Base-by-base conservation (phyloP, 92 coral and sea anemone genomes). In the Muricea muricata region DNA sequence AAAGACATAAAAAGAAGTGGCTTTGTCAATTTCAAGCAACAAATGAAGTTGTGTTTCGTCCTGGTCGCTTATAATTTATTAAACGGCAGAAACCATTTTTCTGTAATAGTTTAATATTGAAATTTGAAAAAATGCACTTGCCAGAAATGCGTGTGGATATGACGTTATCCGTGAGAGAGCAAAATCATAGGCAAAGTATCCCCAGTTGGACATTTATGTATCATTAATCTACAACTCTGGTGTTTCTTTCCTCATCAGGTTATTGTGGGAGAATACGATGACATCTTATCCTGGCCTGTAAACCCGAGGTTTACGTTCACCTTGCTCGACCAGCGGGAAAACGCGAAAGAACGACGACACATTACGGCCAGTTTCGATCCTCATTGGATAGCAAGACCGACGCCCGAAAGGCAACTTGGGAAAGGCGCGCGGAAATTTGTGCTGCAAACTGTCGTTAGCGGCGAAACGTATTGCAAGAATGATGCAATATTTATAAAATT, bases 361-460 rank as follows among this genome's bases (percentile, higher is more conserved):
- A 83, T 97, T 54, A 75, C 90, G 29, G 99, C 98, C 10, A 90
- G 92, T 20, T 97, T 97, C 61, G 98, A 97, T 74, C 99, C 99
- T 34, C 99, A 94, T 74, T 80, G 94, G 37, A 97, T 97, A 71
- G 87, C 93, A 0, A 90, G 98, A 31, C 99, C 99, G 0, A 88
- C 92, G 3, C 93, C 91, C 48, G 93, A 97, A 87, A 88, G 98
- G 57, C 98, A 97, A 86, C 94, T 97, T 3, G 99, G 99, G 18
- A 97, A 97, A 88, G 99, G 99, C 48, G 99, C 99, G 5, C 79
- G 99, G 7, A 87, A 95, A 58, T 97, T 97, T 39, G 99, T 97
- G 23, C 89, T 90, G 14, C 99, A 97, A 61, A 91, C 90, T 11
- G 94, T 94, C 32, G 92, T 93, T 7, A 76, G 92, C 37, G 91